A percentile compares a stretch with the other conserved stretches of the same genome.
Conservation (phyloP, 2,888 invertebrate genomes). For the Cephalotes varians region DNA sequence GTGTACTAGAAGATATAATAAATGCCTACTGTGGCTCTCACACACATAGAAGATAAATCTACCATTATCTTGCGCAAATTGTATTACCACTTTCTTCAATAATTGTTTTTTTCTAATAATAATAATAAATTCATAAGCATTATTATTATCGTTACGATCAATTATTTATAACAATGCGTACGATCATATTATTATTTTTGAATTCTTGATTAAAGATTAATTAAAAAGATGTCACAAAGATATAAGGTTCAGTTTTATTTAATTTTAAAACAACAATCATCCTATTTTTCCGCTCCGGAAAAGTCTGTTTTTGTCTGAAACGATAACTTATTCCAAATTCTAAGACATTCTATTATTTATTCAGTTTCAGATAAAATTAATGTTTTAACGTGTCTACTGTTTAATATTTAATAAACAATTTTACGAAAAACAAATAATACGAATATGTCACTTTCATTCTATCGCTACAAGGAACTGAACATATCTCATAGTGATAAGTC, state of each 20-base stretch:
- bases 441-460: neutral
- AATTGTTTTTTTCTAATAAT: neutral
- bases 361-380: neutral
- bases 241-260: neutral
- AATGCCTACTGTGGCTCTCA: neutral
- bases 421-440: neutral
- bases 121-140: neutral
- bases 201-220: neutral
- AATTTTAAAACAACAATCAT: neutral
- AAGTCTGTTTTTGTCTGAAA: neutral
- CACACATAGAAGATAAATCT: neutral
- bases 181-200: neutral
- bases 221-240: neutral
- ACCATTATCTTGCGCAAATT: neutral
- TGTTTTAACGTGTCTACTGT: neutral
- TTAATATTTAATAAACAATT: neutral
- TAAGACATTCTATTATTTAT: neutral
- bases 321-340: neutral
- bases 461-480: neutral
- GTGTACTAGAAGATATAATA: constrained; percentile 23
- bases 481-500: neutral
- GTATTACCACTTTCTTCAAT: neutral
- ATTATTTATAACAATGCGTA: neutral
- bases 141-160: neutral
- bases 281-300: neutral